Percentiles rank a stretch among this genome's conserved stretches.
Evolutionary conservation across 2,888 invertebrate genomes (phyloP).

Genomic region (Xestia sexstrigata): DNA sequence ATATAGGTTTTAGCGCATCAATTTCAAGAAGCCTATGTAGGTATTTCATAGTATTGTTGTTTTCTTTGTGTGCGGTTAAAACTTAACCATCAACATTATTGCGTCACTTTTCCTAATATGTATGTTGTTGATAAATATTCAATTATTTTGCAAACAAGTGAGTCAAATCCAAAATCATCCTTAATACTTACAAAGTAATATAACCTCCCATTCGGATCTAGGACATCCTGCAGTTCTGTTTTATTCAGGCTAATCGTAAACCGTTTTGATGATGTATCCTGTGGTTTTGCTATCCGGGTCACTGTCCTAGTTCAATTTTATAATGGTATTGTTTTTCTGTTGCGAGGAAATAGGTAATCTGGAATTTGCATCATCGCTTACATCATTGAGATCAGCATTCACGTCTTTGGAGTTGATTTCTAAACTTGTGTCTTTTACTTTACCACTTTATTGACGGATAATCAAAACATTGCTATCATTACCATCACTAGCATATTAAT

Average conservation of each 20-base stretch:
- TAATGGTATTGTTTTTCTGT: slow-evolving; percentile 21
- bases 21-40: background rate
- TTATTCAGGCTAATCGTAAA: slow-evolving; percentile 41
- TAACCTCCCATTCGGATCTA: slow-evolving; percentile 13
- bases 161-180: slow-evolving; percentile 10
- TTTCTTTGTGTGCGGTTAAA: background rate
- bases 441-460: background rate
- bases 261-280: slow-evolving; percentile 36
- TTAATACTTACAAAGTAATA: slow-evolving; percentile 19
- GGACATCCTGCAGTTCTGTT: slow-evolving; percentile 45
- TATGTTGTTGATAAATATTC: background rate
- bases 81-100: background rate
- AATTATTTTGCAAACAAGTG: slow-evolving; percentile 15
- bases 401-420: background rate
- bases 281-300: slow-evolving; percentile 44
- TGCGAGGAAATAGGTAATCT: slow-evolving; percentile 17
- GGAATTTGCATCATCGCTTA: slow-evolving; percentile 12
- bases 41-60: background rate
- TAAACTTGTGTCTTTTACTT: slow-evolving; percentile 3
- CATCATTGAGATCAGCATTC: slow-evolving; percentile 24
- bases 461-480: background rate
- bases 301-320: slow-evolving; percentile 32
- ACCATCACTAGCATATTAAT: background rate
- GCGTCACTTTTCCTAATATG: slow-evolving; percentile 19
- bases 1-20: background rate